Conservation (phyloP, 2,113 vertebrate genomes). For the Calidris pugnax region DNA sequence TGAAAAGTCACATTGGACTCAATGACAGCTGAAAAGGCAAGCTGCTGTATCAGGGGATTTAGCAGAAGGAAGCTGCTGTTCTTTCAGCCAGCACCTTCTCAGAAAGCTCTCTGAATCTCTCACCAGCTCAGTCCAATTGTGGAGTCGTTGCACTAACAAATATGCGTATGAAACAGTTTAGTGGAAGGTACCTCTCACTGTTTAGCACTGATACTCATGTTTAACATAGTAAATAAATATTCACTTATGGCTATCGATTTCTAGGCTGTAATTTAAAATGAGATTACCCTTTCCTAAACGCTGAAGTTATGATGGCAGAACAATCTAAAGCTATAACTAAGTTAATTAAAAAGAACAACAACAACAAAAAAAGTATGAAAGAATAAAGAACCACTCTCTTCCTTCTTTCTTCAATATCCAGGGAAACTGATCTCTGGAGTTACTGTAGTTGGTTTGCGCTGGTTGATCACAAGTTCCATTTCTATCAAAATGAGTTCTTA, state of each 20-base stretch:
- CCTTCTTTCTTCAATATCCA: background rate
- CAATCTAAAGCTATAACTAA: background rate
- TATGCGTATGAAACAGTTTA: background rate
- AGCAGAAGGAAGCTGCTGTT: constrained; percentile 46
- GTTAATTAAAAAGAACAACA: background rate
- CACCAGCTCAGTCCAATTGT: background rate
- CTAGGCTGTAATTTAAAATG: background rate
- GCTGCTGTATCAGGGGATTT: constrained; percentile 27
- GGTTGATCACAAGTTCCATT: background rate
- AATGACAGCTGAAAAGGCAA: constrained; percentile 58
- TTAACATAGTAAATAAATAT: background rate
- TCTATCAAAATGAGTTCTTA: background rate
- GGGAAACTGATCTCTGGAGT: background rate
- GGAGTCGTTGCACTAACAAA: background rate
- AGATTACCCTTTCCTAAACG: background rate
- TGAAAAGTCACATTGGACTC: constrained; percentile 33
- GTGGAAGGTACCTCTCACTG: background rate
- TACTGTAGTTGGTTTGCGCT: background rate
- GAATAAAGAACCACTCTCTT: background rate
- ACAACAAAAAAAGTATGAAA: too few relatives aligned
- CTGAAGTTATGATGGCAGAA: background rate
- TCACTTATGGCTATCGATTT: background rate
- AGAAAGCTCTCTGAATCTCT: background rate
- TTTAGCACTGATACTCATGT: background rate
- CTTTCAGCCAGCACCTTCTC: background rate